Percentiles rank a stretch among this genome's conserved stretches.
Evolutionary conservation across 2,888 invertebrate genomes (phyloP).

Genomic region (Thalpophila matura): DNA sequence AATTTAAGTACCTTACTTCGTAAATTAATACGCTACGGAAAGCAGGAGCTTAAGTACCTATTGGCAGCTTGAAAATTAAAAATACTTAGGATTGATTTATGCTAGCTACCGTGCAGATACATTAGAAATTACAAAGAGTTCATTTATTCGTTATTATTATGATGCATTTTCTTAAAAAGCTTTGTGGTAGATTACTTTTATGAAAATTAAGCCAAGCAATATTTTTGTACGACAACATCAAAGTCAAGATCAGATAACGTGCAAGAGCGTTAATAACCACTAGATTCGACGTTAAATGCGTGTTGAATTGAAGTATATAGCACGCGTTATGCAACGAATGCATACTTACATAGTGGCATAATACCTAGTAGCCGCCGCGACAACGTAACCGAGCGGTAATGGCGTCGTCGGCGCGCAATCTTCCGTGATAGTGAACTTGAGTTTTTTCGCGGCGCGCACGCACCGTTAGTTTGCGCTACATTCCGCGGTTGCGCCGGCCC

Average conservation of each 20-base stretch:
- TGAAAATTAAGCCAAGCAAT: neutral
- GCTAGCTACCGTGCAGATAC: neutral
- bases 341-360: slow-evolving; percentile 76
- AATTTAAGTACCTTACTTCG: too few relatives aligned
- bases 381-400: slow-evolving; percentile 86
- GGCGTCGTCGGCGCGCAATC: slow-evolving; percentile 83
- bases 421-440: slow-evolving; percentile 90
- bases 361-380: slow-evolving; percentile 74
- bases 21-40: too few relatives aligned
- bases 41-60: too few relatives aligned
- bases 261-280: slow-evolving; percentile 32
- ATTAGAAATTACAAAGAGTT: neutral
- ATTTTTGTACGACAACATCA: neutral
- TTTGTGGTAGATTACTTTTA: neutral
- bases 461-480: slow-evolving; percentile 89
- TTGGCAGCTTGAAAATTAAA: too few relatives aligned
- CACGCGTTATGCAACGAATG: slow-evolving; percentile 75
- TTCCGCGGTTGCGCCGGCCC: slow-evolving; percentile 83
- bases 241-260: neutral
- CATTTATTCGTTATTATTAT: neutral
- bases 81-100: too few relatives aligned
- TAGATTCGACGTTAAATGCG: slow-evolving; percentile 44
- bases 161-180: neutral
- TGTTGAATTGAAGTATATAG: slow-evolving; percentile 59
- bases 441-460: slow-evolving; percentile 86